phyloP scores from a whole-genome alignment of 2,113 vertebrate species.

The Struthio camelus region DNA sequence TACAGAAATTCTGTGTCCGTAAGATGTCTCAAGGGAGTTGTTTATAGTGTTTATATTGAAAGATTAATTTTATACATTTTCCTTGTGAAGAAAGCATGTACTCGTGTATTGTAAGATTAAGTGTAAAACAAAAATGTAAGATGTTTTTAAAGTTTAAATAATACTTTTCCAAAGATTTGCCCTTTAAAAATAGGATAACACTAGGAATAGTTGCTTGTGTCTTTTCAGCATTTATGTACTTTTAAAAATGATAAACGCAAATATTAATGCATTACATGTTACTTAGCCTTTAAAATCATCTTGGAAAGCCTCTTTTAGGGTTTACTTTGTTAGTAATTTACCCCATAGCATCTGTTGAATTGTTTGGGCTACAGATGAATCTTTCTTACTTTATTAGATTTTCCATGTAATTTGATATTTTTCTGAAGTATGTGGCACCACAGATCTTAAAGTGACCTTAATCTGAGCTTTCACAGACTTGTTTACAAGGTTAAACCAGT shows the following conservation, averaged over 20 bases:
- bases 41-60: conserved; percentile 65
- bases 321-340: conserved; percentile 41
- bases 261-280: conserved; percentile 19
- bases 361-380: not conserved
- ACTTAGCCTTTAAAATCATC: conserved; percentile 25
- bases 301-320: conserved; percentile 11
- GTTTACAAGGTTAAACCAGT: conserved; percentile 31
- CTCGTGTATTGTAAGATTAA: conserved; percentile 10
- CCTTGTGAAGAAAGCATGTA: not conserved
- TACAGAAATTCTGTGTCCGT: conserved; percentile 1
- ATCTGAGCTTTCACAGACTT: not conserved
- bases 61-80: conserved; percentile 58
- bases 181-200: conserved; percentile 15
- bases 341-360: not conserved
- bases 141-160: conserved; percentile 54
- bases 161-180: conserved; percentile 4
- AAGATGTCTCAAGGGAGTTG: conserved; percentile 39
- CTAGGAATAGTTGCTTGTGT: not conserved
- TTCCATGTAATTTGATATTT: not conserved
- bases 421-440: conserved; percentile 12
- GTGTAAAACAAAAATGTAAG: not conserved
- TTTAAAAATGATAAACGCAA: conserved; percentile 24
- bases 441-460: conserved; percentile 45
- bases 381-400: conserved; percentile 17
- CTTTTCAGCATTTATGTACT: conserved; percentile 30